Conservation (phyloP, 2,113 vertebrate species). For the Cairina moschata region DNA sequence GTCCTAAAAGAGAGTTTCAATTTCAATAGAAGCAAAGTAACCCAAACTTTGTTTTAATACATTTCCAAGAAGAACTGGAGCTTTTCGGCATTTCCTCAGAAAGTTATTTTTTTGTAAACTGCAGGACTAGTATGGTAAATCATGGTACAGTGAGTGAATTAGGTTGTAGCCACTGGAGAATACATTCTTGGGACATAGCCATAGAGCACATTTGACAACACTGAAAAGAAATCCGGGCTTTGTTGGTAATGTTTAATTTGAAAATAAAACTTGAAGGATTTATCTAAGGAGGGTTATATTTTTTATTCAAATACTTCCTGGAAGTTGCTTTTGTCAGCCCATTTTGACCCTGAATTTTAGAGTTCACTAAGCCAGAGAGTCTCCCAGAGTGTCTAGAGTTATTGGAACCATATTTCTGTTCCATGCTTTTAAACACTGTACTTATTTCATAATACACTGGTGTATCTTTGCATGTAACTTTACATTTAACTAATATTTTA, state of each 20-base stretch:
- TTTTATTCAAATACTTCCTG: background rate
- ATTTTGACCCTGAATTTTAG: background rate
- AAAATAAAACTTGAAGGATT: background rate
- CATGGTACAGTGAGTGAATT: accelerated
- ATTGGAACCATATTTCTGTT: background rate
- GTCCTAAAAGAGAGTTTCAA: constrained; percentile 74
- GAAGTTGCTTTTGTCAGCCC: background rate
- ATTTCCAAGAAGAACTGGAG: background rate
- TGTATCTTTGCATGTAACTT: background rate
- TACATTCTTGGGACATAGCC: background rate
- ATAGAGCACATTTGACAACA: background rate
- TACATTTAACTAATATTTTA: background rate
- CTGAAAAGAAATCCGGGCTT: background rate
- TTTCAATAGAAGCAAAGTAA: background rate
- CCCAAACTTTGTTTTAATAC: background rate
- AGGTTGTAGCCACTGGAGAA: background rate
- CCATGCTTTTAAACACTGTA: background rate
- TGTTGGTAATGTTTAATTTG: background rate
- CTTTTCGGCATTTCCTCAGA: background rate
- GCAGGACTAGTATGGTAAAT: background rate
- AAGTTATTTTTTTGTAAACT: background rate
- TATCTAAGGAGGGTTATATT: background rate
- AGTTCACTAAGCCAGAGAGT: background rate
- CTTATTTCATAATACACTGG: background rate
- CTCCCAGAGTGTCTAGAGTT: background rate